These are phyloP conservation scores for Orchesella cincta DNA, from an alignment of 1,140 invertebrate species.

Conservation along the genomic window DNA sequence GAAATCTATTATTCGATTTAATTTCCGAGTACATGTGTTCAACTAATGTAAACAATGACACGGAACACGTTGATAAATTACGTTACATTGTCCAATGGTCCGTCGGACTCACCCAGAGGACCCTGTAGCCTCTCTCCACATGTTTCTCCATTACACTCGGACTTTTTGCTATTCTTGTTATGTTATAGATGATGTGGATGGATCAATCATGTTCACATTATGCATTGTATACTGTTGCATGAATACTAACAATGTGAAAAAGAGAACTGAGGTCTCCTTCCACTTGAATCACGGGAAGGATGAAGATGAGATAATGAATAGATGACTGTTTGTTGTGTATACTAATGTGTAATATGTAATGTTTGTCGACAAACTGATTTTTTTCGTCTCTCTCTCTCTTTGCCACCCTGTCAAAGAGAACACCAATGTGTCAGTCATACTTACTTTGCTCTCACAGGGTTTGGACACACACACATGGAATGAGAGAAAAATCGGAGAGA, in stretches of 20 bases:
- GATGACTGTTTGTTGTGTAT: background rate
- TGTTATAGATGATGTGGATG: background rate
- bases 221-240: background rate
- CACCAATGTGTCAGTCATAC: conserved; percentile 20
- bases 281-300: background rate
- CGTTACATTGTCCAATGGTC: background rate
- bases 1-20: background rate
- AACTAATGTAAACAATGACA: conserved; percentile 22
- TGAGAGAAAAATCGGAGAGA: conserved; percentile 8
- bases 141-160: background rate
- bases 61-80: conserved; percentile 14
- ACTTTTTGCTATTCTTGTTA: background rate
- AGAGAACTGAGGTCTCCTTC: background rate
- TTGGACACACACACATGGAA: background rate
- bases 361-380: conserved; percentile 27
- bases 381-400: background rate
- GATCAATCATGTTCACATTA: background rate
- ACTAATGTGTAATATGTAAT: background rate
- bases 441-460: background rate
- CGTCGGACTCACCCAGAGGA: no score
- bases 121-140: background rate
- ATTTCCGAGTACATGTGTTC: conserved; percentile 10
- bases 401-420: background rate
- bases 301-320: background rate
- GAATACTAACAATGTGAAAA: background rate